Percentiles rank a stretch among this genome's conserved stretches.
These are phyloP conservation scores for Odocoileus hemionus DNA, from an alignment of 2,113 vertebrate species.

Conservation along the genomic window DNA sequence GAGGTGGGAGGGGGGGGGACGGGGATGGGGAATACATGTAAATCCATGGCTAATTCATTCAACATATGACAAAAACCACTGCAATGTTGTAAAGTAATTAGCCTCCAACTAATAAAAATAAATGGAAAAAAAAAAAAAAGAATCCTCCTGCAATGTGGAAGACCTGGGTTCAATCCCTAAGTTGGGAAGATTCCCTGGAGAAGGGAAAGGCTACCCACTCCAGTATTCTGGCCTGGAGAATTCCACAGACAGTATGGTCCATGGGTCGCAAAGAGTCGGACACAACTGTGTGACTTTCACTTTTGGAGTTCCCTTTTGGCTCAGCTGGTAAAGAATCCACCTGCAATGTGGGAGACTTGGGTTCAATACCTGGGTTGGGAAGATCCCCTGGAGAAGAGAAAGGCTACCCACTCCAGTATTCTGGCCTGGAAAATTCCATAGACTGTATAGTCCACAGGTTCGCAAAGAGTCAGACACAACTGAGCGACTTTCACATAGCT, in stretches of 20 bases:
- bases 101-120: no score
- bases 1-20: no score
- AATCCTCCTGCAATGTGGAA: background rate
- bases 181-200: background rate
- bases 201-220: background rate
- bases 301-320: background rate
- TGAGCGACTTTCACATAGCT: background rate
- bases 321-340: background rate
- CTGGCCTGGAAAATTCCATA: background rate
- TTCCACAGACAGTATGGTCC: background rate
- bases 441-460: background rate
- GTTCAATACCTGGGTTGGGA: background rate
- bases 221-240: background rate
- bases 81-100: no score
- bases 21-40: no score
- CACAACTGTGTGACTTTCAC: background rate
- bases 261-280: background rate
- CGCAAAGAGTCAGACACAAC: fast-evolving
- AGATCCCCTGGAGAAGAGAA: background rate
- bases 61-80: no score
- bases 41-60: no score
- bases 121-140: no score
- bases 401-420: background rate
- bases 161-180: background rate
- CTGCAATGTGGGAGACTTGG: background rate